phyloP scores from a whole-genome alignment of 1,140 invertebrate genomes.

The Macrobrachium nipponense region DNA sequence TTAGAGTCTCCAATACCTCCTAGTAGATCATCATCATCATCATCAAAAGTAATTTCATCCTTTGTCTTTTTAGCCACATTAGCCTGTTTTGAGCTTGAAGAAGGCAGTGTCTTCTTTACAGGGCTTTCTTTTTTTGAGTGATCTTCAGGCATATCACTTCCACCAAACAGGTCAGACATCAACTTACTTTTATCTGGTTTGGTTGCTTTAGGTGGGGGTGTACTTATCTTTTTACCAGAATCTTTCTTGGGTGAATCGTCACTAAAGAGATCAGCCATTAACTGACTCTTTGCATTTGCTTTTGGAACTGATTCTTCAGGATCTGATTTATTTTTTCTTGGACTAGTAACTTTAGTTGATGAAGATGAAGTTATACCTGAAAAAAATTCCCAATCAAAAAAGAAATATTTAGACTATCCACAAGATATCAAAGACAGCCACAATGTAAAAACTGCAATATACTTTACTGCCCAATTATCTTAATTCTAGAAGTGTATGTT shows the following conservation, averaged over 20 bases:
- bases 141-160: background rate
- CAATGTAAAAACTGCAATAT: no score
- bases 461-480: no score
- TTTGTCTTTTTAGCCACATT: background rate
- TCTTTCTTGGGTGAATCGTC: constrained; percentile 16
- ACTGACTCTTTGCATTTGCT: constrained; percentile 16
- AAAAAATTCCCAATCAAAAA: background rate
- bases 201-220: background rate
- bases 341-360: background rate
- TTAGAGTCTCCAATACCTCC: constrained; percentile 25
- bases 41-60: constrained; percentile 44
- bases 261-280: constrained; percentile 46
- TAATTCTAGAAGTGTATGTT: no score
- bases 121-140: background rate
- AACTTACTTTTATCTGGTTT: constrained; percentile 43
- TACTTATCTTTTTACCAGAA: background rate
- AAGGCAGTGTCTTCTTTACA: background rate
- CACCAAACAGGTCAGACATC: constrained; percentile 42
- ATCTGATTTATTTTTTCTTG: background rate
- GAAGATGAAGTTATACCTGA: constrained; percentile 7
- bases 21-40: constrained; percentile 53
- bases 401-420: no score
- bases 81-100: background rate
- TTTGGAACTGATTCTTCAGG: background rate
- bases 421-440: no score